Percentiles rank a stretch among this genome's conserved stretches.
Evolutionary conservation across 2,797 vertebrate species (phyloP).

Genomic region (Gallinago solitaria): DNA sequence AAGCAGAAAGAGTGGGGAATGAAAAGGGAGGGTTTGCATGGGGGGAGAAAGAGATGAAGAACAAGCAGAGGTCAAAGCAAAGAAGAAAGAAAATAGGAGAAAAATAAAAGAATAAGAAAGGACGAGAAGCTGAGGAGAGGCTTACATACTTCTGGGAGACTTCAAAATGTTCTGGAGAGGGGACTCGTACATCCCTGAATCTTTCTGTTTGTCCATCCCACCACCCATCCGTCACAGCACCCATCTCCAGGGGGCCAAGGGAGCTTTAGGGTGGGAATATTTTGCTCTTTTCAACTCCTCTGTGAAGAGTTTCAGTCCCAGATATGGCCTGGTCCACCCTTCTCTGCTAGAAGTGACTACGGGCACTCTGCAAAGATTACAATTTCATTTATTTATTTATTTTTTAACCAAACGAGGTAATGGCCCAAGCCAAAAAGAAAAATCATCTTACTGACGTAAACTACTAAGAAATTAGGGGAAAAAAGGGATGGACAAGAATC

Average conservation of each 20-base stretch:
- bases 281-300: background rate
- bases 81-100: background rate
- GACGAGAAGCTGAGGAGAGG: background rate
- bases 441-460: background rate
- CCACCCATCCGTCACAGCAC: background rate
- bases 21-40: slow-evolving; percentile 51
- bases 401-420: background rate
- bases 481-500: background rate
- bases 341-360: background rate
- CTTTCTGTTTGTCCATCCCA: background rate
- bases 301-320: background rate
- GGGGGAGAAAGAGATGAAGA: slow-evolving; percentile 53
- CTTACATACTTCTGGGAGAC: background rate
- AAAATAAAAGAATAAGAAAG: slow-evolving; percentile 1
- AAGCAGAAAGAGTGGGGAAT: slow-evolving; percentile 33
- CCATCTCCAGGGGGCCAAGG: background rate
- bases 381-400: background rate
- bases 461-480: background rate
- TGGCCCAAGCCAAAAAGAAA: background rate
- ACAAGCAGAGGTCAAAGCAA: slow-evolving; percentile 68
- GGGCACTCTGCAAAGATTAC: background rate
- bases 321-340: too few relatives aligned
- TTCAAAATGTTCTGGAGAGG: background rate
- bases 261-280: background rate
- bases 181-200: accelerated